Evolutionary conservation across 2,888 invertebrate species (phyloP), one percentile per base, ranked within the genome.

Genomic region (Pseudoips prasinana): DNA sequence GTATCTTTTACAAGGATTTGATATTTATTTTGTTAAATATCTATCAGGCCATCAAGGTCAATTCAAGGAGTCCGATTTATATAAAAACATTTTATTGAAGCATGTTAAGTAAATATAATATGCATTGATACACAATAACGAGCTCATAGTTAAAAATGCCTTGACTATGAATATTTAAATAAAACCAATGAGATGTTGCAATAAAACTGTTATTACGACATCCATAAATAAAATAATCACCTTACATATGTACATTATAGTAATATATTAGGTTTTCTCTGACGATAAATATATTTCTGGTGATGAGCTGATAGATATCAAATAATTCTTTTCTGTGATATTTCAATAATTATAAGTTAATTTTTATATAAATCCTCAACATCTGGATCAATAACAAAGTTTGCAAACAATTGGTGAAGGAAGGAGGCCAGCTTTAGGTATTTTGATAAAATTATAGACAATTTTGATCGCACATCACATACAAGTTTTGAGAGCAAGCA

Each of bases 401-500:
- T 94, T 94, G 94, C 94, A 94, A 94, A 94, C 94, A 94, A 94
- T 94, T 94, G 94, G 94, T 92, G 92, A 91, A 94, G 89, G 89
- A 89, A 81, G 93, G 93, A 93, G 93, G 93, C 94, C 92, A 92
- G 92, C 91, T 81, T 85, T 75, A 67, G 75, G 72, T 79, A 69
- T 51, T 57, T 69, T 71, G 62, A 59, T 58, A 54, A 62, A 58
- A 46, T 53, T 49, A 60, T 61, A 64, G 55, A 66, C 37, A 67
- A 64, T 67, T 73, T 75, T 68, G 64, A 65, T 72, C 68, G 70
- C 72, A 73, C 67, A 58, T 72, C 67, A 74, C 64, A 68, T 67
- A 49, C 49, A 51, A 54, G 58, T 62, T 58, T 67, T 57, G 59
- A 70, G 77, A 81, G 86, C 84, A 84, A 86, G 83, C 86, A 80